phyloP scores from a whole-genome alignment of 2,888 invertebrate genomes.

The Scaptomyza tumidula region DNA sequence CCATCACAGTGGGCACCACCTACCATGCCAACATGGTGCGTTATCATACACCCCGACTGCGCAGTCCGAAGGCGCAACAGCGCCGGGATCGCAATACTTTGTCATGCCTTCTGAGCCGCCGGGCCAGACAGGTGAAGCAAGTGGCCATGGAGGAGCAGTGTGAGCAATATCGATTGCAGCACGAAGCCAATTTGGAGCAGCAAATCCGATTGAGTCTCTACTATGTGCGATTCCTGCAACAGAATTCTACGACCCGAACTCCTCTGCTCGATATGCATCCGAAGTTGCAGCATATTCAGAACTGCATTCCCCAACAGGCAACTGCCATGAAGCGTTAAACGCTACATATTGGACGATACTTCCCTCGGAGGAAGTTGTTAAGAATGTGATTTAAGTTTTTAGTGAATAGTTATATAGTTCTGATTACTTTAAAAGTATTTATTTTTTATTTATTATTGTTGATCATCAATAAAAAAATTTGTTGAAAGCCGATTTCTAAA shows the following conservation, averaged over 20 bases:
- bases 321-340: constrained; percentile 23
- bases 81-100: constrained; percentile 71
- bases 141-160: constrained; percentile 63
- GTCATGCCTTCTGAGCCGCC: constrained; percentile 61
- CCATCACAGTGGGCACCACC: constrained; percentile 15
- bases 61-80: constrained; percentile 66
- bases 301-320: constrained; percentile 24
- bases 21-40: constrained; percentile 73
- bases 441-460: constrained; percentile 33
- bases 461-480: constrained; percentile 23
- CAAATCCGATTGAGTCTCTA: constrained; percentile 64
- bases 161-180: constrained; percentile 45
- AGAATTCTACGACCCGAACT: constrained; percentile 34
- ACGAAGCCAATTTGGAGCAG: constrained; percentile 53
- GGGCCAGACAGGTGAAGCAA: constrained; percentile 63
- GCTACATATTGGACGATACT: constrained; percentile 2
- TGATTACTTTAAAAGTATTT: constrained; percentile 43
- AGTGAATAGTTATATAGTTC: too few relatives aligned
- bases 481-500: too few relatives aligned
- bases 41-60: constrained; percentile 42
- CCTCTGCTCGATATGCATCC: constrained; percentile 29
- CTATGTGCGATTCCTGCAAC: constrained; percentile 61
- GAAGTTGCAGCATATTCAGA: constrained; percentile 12
- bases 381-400: background rate
- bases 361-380: constrained; percentile 2